Conservation (phyloP, 2,113 vertebrate genomes). For the Sphaerodactylus townsendi region DNA sequence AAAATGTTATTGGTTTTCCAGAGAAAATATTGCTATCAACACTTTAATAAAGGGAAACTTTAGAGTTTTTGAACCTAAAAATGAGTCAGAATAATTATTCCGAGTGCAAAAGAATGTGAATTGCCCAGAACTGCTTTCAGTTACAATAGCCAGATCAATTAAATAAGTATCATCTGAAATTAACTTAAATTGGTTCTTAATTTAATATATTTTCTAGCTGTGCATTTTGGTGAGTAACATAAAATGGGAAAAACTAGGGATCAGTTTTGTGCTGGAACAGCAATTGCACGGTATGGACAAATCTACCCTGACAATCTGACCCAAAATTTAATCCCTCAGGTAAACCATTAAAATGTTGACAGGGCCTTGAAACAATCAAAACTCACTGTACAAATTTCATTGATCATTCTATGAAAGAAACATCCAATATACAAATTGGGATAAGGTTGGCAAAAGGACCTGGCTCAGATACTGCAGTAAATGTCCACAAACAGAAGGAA, state of each 20-base stretch:
- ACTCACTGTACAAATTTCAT: not conserved
- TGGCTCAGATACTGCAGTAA: no score
- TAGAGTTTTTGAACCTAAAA: constrained; percentile 55
- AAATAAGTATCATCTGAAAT: constrained; percentile 61
- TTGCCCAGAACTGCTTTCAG: constrained; percentile 61
- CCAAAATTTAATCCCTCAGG: not conserved
- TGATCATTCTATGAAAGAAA: not conserved
- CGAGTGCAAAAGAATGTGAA: constrained; percentile 51
- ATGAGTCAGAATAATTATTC: constrained; percentile 49
- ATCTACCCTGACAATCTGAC: not conserved
- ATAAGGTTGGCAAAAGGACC: no score
- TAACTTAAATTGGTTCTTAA: constrained; percentile 52
- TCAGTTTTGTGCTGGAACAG: not conserved
- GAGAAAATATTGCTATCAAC: constrained; percentile 58
- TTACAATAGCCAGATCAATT: constrained; percentile 63
- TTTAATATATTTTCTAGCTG: constrained; percentile 49
- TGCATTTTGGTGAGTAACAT: constrained; percentile 40
- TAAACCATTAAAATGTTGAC: not conserved
- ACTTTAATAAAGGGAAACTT: constrained; percentile 62
- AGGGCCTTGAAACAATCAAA: not conserved
- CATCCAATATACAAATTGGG: no score
- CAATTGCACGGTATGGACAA: not conserved
- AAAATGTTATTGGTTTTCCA: constrained; percentile 62
- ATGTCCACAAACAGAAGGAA: no score
- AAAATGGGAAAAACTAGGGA: not conserved